Evolutionary conservation across 1,140 invertebrate genomes (phyloP), one percentile per base, ranked within the genome.

Genomic region (Neodiprion fabricii): DNA sequence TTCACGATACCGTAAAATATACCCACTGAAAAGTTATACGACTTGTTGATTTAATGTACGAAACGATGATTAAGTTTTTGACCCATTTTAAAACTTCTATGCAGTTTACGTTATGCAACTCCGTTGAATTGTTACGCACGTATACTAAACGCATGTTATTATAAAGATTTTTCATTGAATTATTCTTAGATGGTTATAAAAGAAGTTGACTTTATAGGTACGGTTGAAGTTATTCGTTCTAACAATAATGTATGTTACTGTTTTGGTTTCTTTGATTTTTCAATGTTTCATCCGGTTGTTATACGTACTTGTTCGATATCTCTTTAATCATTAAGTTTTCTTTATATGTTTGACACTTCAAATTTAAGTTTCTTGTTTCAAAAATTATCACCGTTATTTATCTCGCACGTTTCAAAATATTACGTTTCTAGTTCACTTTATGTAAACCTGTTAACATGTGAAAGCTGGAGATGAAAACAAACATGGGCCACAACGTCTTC

Each of bases 171-270:
- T 61, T 4, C 11, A 61, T 61, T 0, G n/a, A 61, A 61, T 61
- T 40, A 40, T 61, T 61, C 9, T 14, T 8, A 5, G 11, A 12
- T 14, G 53, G 53, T 61, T 61, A 61, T 61, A 61, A 40, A 40
- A 40, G 17, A 61, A 61, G 53, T 61, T 61, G 9, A 61, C 53
- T 61, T 40, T 40, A 40, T 40, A 40, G 28, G 9, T 14, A 61
- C 11, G 9, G 53, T 61, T 61, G 53, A 61, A 61, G 53, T 61
- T 61, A 61, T 61, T 61, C 53, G 53, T 61, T 61, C 53, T 61
- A 14, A 61, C 11, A 9, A 7, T 5, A 40, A 40, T 40, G 28
- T 40, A 40, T 40, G 28, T 40, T 40, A 40, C 28, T 40, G 28
- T 40, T 40, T 40, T 40, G 28, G 28, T 40, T 40, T 40, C 28